phyloP scores from a whole-genome alignment of 2,113 vertebrate species.

The Paracyprichromis sp. region DNA sequence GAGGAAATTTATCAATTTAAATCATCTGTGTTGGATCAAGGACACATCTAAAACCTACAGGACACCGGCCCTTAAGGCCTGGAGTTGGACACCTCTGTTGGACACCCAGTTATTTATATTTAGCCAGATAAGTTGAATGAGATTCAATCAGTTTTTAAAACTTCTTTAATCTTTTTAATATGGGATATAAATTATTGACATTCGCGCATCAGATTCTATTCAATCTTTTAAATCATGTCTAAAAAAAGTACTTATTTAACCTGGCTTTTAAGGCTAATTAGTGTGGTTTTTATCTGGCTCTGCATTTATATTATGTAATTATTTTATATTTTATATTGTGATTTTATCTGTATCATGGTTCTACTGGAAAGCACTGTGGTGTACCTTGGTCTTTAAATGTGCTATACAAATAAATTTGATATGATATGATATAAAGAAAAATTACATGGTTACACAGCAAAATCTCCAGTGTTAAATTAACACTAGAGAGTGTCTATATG shows the following conservation, averaged over 20 bases:
- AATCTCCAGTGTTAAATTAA: too few species aligned
- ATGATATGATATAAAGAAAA: background rate
- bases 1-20: background rate
- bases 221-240: background rate
- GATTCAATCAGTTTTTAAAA: background rate
- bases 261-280: background rate
- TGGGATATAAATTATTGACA: background rate
- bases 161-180: background rate
- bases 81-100: background rate
- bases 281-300: background rate
- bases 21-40: background rate
- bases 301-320: background rate
- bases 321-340: background rate
- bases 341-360: background rate
- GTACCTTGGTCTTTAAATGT: background rate
- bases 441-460: background rate
- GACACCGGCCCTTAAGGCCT: background rate
- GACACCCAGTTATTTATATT: background rate
- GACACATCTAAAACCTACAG: background rate
- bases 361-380: background rate
- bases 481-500: too few species aligned
- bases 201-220: accelerated
- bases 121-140: background rate
- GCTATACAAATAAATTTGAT: background rate
- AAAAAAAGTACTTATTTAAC: background rate